Evolutionary conservation across 1,140 invertebrate genomes (phyloP), one percentile per base, ranked within the genome.

Genomic region (Drosophila bocki): DNA sequence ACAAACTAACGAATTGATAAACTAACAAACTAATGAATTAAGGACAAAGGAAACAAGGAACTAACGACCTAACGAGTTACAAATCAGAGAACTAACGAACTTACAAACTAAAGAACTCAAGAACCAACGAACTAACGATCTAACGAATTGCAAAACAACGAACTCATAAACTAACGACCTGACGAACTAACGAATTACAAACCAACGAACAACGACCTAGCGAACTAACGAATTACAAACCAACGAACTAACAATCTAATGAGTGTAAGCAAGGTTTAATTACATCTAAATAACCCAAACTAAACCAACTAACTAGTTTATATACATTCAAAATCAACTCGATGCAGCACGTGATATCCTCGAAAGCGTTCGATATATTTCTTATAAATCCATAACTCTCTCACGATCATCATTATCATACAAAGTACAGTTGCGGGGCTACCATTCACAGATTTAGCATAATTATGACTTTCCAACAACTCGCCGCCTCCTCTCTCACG

Each of bases 371-470:
- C 12, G 13, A 54, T 22, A 9, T 37, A 37, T 37, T 1, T 7
- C 19, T 44, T 61, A 44, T 44, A 33, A 41, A 67, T 50, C 61
- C 33, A 68, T 68, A 67, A 42, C 8, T 39, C 22, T 45, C 68
- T 39, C 35, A 41, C 51, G 68, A 71, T 48, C 58, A 60, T 53
- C 15, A 65, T 51, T 53, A 67, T 22, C 47, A 39, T 39, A 63
- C 17, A 35, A 41, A 72, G 74, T 77, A 77, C 74, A 77, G 75
- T 77, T 67, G 44, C 42, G 19, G 22, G 22, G 42, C 51, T 33
- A 22, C 35, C 51, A 56, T 56, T 67, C 42, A 58, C 45, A 26
- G 47, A 67, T 75, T 76, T 58, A 57, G 33, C 75, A 68, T 76
- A 76, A 56, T 77, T 77, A 77, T 77, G 61, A 77, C 41, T 47